Percentiles rank a stretch among this genome's conserved stretches.
Evolutionary conservation across 1,140 invertebrate genomes (phyloP).

Genomic region (Hypothenemus hampei): DNA sequence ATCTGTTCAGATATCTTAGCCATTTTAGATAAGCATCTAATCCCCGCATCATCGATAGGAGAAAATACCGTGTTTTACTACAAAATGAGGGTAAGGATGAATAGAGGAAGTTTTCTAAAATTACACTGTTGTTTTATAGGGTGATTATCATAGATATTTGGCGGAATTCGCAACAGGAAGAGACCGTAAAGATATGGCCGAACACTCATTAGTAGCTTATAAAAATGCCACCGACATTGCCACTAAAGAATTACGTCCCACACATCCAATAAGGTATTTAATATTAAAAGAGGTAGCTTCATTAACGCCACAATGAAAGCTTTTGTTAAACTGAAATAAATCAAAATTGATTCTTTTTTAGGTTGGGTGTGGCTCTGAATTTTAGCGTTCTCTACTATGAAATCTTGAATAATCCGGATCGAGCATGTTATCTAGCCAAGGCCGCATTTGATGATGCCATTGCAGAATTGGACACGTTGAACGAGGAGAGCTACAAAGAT

Average conservation of each 20-base stretch:
- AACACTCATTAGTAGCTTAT: conserved; percentile 98
- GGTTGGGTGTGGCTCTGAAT: conserved; percentile 96
- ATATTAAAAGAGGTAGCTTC: no score
- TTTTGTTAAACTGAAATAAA: no score
- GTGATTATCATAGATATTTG: conserved; percentile 99
- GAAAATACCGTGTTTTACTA: conserved; percentile 75
- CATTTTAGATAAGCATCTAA: conserved; percentile 94
- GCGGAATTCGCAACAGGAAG: conserved; percentile 97
- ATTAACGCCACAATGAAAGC: no score
- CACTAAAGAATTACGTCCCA: conserved; percentile 96
- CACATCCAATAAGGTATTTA: conserved; percentile 87
- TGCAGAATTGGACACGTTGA: conserved; percentile 95
- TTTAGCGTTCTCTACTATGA: conserved; percentile 99
- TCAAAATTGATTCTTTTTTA: no score
- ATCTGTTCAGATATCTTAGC: conserved; percentile 97
- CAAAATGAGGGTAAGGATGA: conserved; percentile 48
- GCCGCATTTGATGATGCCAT: conserved; percentile 99
- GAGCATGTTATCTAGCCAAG: conserved; percentile 97
- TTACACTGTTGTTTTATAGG: no score
- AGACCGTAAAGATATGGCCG: conserved; percentile 79
- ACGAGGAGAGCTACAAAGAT: conserved; percentile 99
- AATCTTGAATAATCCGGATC: conserved; percentile 97
- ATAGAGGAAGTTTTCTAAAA: background rate
- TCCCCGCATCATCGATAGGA: conserved; percentile 92
- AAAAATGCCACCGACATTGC: conserved; percentile 98